phyloP scores from a whole-genome alignment of 1,140 invertebrate species.

The Heliothis subflexa region DNA sequence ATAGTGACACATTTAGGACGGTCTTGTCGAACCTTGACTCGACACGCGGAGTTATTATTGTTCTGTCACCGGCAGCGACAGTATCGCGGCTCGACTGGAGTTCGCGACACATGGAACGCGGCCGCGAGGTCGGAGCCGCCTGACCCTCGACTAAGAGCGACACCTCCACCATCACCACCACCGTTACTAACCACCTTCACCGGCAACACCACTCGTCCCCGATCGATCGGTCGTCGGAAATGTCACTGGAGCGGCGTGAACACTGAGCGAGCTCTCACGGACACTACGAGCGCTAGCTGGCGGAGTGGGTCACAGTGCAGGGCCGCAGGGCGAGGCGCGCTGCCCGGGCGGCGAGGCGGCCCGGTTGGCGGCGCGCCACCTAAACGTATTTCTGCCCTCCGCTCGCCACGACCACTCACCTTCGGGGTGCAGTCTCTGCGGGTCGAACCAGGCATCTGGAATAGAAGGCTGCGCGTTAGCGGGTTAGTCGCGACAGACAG shows the following conservation, averaged over 20 bases:
- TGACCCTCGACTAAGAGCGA: background rate
- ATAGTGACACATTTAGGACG: conserved; percentile 22
- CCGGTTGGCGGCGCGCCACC: conserved; percentile 61
- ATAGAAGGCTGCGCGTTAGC: conserved; percentile 87
- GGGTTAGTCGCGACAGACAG: conserved; percentile 82
- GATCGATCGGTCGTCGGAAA: background rate
- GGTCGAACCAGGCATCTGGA: conserved; percentile 96
- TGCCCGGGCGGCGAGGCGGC: conserved; percentile 56
- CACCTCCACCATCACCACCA: conserved; percentile 25
- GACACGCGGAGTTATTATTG: conserved; percentile 58
- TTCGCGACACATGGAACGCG: conserved; percentile 13
- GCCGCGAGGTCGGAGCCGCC: background rate
- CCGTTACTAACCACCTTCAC: conserved; percentile 17
- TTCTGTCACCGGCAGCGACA: conserved; percentile 51
- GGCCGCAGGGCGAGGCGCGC: conserved; percentile 58
- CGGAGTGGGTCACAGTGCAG: conserved; percentile 47
- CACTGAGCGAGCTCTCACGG: conserved; percentile 54
- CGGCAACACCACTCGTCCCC: background rate
- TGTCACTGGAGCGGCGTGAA: conserved; percentile 48
- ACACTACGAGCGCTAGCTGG: conserved; percentile 47
- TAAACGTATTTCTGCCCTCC: conserved; percentile 66
- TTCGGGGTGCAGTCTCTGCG: conserved; percentile 94
- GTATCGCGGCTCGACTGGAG: conserved; percentile 18
- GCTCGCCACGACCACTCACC: conserved; percentile 88
- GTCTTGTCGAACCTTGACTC: conserved; percentile 55